Base-by-base conservation (phyloP, 1,140 invertebrate genomes). In the Caenorhabditis inopinata region DNA sequence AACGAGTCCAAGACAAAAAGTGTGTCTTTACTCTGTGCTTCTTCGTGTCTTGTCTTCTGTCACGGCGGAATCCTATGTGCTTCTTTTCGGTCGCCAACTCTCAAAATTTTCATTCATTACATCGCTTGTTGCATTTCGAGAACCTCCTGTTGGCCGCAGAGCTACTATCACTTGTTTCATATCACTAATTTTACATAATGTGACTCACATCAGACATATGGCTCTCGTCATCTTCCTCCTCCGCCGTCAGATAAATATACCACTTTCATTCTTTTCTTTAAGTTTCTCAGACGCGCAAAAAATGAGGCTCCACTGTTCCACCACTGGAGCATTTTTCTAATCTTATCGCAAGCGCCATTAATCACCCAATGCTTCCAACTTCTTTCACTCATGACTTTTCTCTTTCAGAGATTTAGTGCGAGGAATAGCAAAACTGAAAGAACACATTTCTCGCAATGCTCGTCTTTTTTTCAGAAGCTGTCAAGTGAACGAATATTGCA, bases 101-200 rank as follows among this genome's bases (percentile, higher is more conserved):
- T 29, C 58, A 68, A 68, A 68, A 68, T 38, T 68, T 68, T 68
- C 58, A 68, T 68, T 68, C 58, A 68, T 68, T 68, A 68, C 58
- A 68, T 68, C 58, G 58, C 58, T 68, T 68, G 58, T 68, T 68
- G 58, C 58, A 68, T 68, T 68, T 68, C 58, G 58, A 68, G 58
- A 29, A 68, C 58, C 58, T 68, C 51, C 51, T 16, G 51, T 29
- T 58, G 32, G 58, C 58, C 58, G 58, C 58, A 58, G 12, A n/a
- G 38, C 27, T n/a, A 29, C 58, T 68, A 68, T 68, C 58, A 68
- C 58, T 68, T 68, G 58, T 68, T 68, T 68, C 58, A 68, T 68
- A 68, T 68, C 58, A 68, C 58, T 38, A 68, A 38, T 68, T 68
- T 68, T 68, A 68, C 58, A 68, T 68, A 68, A 68, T 68, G 58